phyloP scores from a whole-genome alignment of 2,888 invertebrate genomes.

The Ischnura elegans region DNA sequence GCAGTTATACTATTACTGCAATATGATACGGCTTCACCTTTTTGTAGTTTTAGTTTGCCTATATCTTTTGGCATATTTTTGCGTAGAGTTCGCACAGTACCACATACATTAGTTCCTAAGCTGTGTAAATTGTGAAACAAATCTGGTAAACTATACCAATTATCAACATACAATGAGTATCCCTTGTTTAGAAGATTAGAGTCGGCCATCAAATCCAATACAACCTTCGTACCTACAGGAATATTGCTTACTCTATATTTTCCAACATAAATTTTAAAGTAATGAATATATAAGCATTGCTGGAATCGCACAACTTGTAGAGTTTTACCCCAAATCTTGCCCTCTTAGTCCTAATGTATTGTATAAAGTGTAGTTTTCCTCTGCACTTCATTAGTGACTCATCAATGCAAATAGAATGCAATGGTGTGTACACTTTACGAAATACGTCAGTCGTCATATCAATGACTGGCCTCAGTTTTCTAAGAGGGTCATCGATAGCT shows the following conservation, averaged over 20 bases:
- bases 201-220: too few relatives aligned
- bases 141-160: too few relatives aligned
- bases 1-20: too few relatives aligned
- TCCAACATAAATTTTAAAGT: not conserved
- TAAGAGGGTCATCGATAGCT: not conserved
- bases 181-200: constrained; percentile 38
- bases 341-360: not conserved
- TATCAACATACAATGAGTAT: too few relatives aligned
- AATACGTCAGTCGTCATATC: not conserved
- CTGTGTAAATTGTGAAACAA: not conserved
- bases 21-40: too few relatives aligned
- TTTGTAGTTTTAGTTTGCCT: too few relatives aligned
- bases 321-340: constrained; percentile 3
- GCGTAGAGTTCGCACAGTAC: constrained; percentile 5
- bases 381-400: not conserved
- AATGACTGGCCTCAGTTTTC: not conserved
- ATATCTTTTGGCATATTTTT: constrained; percentile 42
- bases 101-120: not conserved
- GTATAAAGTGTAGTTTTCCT: not conserved
- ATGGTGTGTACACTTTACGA: not conserved
- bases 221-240: too few relatives aligned
- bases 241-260: not conserved
- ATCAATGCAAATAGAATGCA: not conserved
- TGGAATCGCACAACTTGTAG: constrained; percentile 74
- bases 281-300: constrained; percentile 72